Evolutionary conservation across 2,797 vertebrate genomes (phyloP).

Genomic region (Cuniculus paca): DNA sequence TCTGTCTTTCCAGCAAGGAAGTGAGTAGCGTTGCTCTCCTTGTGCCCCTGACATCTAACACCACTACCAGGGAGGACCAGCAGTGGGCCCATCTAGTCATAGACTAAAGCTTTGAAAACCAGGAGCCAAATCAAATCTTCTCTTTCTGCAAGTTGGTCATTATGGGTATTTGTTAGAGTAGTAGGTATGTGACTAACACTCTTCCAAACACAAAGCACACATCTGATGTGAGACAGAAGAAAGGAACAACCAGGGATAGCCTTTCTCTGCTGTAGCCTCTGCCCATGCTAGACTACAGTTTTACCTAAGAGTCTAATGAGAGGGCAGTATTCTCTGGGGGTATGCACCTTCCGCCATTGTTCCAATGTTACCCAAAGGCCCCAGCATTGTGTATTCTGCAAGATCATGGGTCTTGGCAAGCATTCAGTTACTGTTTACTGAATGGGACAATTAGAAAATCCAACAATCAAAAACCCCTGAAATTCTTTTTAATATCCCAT

Average conservation of each 20-base stretch:
- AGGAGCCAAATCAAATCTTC: neutral
- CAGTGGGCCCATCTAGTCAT: neutral
- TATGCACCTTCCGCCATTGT: neutral
- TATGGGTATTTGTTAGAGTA: neutral
- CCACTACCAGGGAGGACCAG: neutral
- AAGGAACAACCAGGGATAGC: neutral
- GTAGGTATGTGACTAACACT: neutral
- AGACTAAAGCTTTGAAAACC: neutral
- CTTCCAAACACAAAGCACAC: neutral
- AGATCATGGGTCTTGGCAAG: neutral
- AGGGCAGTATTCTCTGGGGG: neutral
- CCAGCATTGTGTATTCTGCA: neutral
- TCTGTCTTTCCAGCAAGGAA: neutral
- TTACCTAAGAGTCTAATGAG: neutral
- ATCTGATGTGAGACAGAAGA: neutral
- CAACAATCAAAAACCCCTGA: neutral
- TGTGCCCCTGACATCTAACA: neutral
- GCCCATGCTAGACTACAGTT: neutral
- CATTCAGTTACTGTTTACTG: slow-evolving; percentile 12
- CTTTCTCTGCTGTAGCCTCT: neutral
- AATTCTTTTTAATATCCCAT: neutral
- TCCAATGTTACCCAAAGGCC: neutral
- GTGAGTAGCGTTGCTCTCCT: neutral
- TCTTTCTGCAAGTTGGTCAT: neutral
- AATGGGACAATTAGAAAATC: neutral